A percentile compares a stretch with the other conserved stretches of the same genome.
phyloP scores from a whole-genome alignment of 2,113 vertebrate species.

The Typhlomys cinereus region DNA sequence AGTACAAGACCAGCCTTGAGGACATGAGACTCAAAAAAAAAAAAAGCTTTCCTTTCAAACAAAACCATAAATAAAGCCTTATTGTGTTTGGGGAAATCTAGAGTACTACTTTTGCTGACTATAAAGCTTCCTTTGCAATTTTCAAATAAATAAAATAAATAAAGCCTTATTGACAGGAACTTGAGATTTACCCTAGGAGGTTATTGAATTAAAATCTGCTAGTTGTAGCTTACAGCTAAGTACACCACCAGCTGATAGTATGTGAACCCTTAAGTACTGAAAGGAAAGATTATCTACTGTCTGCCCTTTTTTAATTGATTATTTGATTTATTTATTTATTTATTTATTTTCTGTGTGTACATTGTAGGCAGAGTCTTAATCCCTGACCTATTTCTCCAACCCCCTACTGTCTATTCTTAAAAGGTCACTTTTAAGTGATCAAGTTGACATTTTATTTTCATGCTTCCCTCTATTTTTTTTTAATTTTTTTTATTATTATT shows the following conservation, averaged over 20 bases:
- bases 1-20: background rate
- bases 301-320: too few relatives aligned
- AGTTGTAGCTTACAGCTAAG: background rate
- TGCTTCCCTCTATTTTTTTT: background rate
- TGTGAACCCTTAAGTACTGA: background rate
- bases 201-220: background rate
- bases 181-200: background rate
- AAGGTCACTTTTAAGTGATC: background rate
- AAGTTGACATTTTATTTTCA: background rate
- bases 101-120: too few relatives aligned
- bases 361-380: too few relatives aligned
- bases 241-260: background rate
- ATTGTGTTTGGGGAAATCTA: too few relatives aligned
- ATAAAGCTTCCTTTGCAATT: background rate
- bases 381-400: too few relatives aligned
- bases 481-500: background rate
- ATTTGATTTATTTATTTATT: too few relatives aligned
- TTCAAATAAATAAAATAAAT: conserved; percentile 17
- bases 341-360: too few relatives aligned
- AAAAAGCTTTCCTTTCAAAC: background rate
- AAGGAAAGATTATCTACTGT: background rate
- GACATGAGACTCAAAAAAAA: background rate
- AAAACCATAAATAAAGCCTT: conserved; percentile 24
- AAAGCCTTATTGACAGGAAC: background rate
- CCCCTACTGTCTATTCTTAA: too few relatives aligned